Base-by-base conservation (phyloP, 2,113 vertebrate genomes). In the Hippoglossus stenolepis region DNA sequence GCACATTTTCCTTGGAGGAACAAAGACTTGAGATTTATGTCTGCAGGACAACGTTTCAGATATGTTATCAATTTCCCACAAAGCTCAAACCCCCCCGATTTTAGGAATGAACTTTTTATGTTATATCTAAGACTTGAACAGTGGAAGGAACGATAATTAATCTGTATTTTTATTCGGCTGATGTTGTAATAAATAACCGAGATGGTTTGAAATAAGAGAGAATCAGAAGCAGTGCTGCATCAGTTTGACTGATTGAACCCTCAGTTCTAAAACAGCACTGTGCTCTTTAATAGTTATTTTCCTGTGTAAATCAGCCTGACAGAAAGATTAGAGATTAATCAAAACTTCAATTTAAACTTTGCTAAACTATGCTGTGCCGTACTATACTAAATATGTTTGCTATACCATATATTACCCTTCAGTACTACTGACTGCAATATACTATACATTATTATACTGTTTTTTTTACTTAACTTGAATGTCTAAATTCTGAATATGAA, bases 41-140 rank as follows among this genome's bases (percentile, higher is more conserved):
- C 47, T 61, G 51, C 14, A 57, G 77, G 45, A 80, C 70, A 40
- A 64, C 70, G 65, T 74, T 73, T 73, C 75, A 84, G 70, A 23
- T 73, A 80, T 38, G 35, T 76, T 73, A 79, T 76, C 79, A 80
- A 61, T 86, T 86, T 81, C 80, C 78, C 57, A 77, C 60, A 82
- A 82, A 87, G 72, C 72, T 66, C 14, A 7, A 63, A 47, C 72
- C 68, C 17, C 53, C 63, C 31, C 28, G 0, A 54, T 45, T 59
- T 79, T 68, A 43, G 51, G 51, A 84, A 82, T 82, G 28, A 2
- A 69, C 70, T 56, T 83, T 84, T 59, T 43, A 70, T 58, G 56
- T 70, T 76, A 24, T 83, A 56, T 77, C 51, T 64, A 23, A 56
- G 64, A 66, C 78, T 58, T 35, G 2, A 67, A 23, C 54, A 45